phyloP scores from a whole-genome alignment of 2,797 vertebrate species.

The Mormyrus proboscirostris region DNA sequence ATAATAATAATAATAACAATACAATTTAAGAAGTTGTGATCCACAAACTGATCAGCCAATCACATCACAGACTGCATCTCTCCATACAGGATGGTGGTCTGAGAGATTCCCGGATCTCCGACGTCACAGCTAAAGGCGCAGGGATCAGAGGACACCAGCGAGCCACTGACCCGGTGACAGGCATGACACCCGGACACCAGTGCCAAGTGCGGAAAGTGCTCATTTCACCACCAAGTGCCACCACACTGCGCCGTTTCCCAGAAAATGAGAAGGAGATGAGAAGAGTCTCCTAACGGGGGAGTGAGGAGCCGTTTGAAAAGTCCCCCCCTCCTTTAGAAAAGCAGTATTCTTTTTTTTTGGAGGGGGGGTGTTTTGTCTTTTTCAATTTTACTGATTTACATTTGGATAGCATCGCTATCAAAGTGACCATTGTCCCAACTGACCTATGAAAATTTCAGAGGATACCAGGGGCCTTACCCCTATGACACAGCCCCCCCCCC shows the following conservation, averaged over 20 bases:
- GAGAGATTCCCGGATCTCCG: neutral
- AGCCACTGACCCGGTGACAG: neutral
- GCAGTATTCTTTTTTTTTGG: conserved; percentile 32
- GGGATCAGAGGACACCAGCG: neutral
- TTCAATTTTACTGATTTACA: conserved; percentile 68
- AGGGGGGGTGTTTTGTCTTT: conserved; percentile 64
- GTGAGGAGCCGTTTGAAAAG: neutral
- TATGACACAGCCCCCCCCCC: conserved; percentile 43
- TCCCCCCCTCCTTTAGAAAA: conserved; percentile 52
- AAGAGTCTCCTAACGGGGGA: conserved; percentile 31
- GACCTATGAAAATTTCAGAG: conserved; percentile 68
- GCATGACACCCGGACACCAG: neutral
- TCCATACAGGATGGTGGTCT: neutral
- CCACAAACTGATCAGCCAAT: neutral
- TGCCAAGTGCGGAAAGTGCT: neutral
- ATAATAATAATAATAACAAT: neutral
- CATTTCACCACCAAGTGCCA: neutral
- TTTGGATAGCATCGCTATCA: conserved; percentile 68
- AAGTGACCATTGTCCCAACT: conserved; percentile 67
- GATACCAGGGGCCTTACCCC: conserved; percentile 57
- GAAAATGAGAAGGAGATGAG: neutral
- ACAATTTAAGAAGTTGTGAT: neutral
- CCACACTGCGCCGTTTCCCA: neutral
- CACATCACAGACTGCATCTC: neutral
- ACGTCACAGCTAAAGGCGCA: neutral